Evolutionary conservation across 1,140 invertebrate genomes (phyloP), one percentile per base, ranked within the genome.

Genomic region (Thalassaphorura encarpata): DNA sequence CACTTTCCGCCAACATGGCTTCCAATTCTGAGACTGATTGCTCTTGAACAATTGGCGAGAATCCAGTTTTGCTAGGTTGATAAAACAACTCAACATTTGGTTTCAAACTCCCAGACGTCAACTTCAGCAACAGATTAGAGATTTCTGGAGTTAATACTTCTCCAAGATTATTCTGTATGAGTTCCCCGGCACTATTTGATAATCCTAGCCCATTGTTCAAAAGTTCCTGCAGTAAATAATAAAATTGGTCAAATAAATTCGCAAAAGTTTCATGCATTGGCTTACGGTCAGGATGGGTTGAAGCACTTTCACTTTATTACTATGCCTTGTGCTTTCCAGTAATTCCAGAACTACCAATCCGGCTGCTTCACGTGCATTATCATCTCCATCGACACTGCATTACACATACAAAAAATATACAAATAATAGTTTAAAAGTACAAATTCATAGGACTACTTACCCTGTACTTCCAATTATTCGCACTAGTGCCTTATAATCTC

Each of bases 121-220:
- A 68, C 65, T 80, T 75, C 2, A 73, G 71, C n/a, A 86, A 64
- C 5, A 79, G 63, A 59, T 78, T 73, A 0, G 78, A 78, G 18
- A 84, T 74, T 62, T 77, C 70, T 1, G 76, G 71, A 0, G 78
- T 83, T 68, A 84, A 69, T 52, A 79, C 75, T 8, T 80, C 73
- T 2, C 77, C 77, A 2, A 84, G 66, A 50, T 72, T 73, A 49
- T 80, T 75, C 64, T 83, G 77, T 23, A 87, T 70, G 40, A 72
- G 66, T 57, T 81, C 76, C 0, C 79, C 81, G 31, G 73, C 70
- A 26, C 68, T 66, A 41, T 73, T 78, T 42, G 73, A 78, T 5
- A 86, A 79, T 48, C 77, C 77, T 3, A 87, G 58, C 1, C 83
- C 83, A 66, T 79, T 74, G n/a, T 75, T 68, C 26, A 78, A 70